Evolutionary conservation across 2,113 vertebrate species (phyloP).

Genomic region (Cololabis saira): DNA sequence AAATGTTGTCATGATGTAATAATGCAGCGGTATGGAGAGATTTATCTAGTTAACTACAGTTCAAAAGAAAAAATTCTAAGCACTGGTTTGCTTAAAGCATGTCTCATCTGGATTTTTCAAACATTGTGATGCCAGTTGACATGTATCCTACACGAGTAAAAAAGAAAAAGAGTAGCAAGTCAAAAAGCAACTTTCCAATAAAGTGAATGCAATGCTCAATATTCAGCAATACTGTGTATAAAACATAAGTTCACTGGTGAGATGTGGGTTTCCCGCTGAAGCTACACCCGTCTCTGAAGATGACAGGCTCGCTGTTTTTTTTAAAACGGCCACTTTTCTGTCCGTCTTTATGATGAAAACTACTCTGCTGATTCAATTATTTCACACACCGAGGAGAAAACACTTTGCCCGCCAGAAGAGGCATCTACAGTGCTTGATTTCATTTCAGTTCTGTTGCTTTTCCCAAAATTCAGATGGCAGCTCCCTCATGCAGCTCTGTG

Average conservation of each 20-base stretch:
- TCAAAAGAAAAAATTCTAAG: conserved; percentile 45
- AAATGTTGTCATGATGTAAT: conserved; percentile 70
- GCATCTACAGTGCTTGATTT: conserved; percentile 28
- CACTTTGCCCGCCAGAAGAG: conserved; percentile 28
- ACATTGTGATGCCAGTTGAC: conserved; percentile 56
- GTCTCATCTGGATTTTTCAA: conserved; percentile 65
- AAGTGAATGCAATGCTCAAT: conserved; percentile 68
- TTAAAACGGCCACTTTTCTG: conserved; percentile 52
- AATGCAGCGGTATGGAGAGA: conserved; percentile 62
- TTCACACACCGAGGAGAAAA: conserved; percentile 14
- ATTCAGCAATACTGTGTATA: conserved; percentile 79
- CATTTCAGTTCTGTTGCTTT: conserved; percentile 46
- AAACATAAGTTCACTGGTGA: conserved; percentile 41
- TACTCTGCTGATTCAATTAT: conserved; percentile 48
- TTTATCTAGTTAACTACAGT: conserved; percentile 58
- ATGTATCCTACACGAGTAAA: conserved; percentile 38
- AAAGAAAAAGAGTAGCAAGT: conserved; percentile 49
- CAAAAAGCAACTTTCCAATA: conserved; percentile 48
- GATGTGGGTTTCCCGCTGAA: conserved; percentile 14
- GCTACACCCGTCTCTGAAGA: conserved; percentile 24
- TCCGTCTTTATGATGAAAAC: conserved; percentile 30
- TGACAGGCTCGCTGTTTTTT: conserved; percentile 54
- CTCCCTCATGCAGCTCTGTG: conserved; percentile 63
- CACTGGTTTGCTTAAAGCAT: conserved; percentile 70
- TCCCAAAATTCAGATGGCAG: conserved; percentile 65